These are phyloP conservation scores for Aurelia sp. DNA, from an alignment of 30 jellyfish, hydroid and myxozoan genomes.

Conservation along the genomic window DNA sequence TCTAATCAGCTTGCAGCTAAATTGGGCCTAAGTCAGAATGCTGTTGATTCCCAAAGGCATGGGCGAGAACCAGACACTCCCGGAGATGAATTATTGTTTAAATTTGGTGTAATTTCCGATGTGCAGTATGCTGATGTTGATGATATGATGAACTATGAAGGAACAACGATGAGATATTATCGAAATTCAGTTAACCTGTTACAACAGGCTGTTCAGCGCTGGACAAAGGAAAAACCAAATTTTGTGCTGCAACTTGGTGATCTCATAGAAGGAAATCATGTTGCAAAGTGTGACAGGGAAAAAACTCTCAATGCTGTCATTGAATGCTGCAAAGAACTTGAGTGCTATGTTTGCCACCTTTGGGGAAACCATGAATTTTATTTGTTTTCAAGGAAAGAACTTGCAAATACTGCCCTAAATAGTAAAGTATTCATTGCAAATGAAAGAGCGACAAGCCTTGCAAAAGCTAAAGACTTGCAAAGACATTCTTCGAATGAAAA, in stretches of 20 bases:
- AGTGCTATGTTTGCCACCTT: conserved; percentile 81
- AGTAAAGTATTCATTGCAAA: conserved; percentile 34
- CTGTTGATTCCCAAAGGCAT: no score
- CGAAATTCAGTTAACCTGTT: conserved; percentile 70
- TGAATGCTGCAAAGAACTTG: conserved; percentile 27
- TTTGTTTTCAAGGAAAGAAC: conserved; percentile 79
- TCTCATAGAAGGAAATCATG: conserved; percentile 80
- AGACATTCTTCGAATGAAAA: no score
- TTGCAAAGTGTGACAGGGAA: conserved; percentile 23
- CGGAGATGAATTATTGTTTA: conserved; percentile 19
- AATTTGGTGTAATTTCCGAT: conserved; percentile 87
- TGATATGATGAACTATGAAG: conserved; percentile 54
- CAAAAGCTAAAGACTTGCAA: no score
- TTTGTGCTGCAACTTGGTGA: conserved; percentile 94
- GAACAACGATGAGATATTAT: conserved; percentile 71
- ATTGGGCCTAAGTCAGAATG: conserved; percentile 6
- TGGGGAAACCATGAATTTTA: conserved; percentile 99
- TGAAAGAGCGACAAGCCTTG: not conserved
- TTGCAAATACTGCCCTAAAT: conserved; percentile 62
- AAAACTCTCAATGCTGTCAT: conserved; percentile 38
- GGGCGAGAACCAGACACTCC: not conserved
- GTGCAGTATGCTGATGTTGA: conserved; percentile 87
- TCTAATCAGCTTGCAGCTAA: not conserved
- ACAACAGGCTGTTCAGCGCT: conserved; percentile 58
- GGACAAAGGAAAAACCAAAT: conserved; percentile 72